These are phyloP conservation scores for Callipepla californica DNA, from an alignment of 2,113 vertebrate species.

Conservation along the genomic window DNA sequence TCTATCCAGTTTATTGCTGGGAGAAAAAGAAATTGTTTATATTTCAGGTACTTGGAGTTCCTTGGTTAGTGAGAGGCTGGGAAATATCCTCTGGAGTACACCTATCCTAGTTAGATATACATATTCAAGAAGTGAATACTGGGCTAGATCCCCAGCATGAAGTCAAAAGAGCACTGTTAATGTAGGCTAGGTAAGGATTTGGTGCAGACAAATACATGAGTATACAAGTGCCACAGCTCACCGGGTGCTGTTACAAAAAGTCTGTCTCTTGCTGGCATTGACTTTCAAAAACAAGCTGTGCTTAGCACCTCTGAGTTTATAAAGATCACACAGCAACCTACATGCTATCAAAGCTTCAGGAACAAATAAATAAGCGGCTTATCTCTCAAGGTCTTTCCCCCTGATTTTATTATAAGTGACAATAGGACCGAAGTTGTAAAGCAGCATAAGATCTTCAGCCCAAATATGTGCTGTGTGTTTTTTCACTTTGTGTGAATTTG, in stretches of 20 bases:
- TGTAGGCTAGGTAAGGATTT: constrained; percentile 57
- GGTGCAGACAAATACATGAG: constrained; percentile 16
- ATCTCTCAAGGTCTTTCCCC: constrained; percentile 73
- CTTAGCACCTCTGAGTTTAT: constrained; percentile 73
- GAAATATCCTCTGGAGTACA: not conserved
- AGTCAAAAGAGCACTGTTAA: constrained; percentile 32
- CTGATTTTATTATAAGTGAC: constrained; percentile 71
- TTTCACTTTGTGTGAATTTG: constrained; percentile 47
- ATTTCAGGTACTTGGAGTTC: not conserved
- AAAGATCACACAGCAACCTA: constrained; percentile 71
- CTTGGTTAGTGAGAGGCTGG: not conserved
- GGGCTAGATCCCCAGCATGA: constrained; percentile 38
- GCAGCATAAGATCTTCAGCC: constrained; percentile 40
- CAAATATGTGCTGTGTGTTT: constrained; percentile 42
- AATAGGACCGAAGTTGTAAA: constrained; percentile 63
- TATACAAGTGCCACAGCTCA: constrained; percentile 45
- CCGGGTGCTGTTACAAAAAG: constrained; percentile 56
- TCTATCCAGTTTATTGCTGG: not conserved
- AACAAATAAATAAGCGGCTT: constrained; percentile 75
- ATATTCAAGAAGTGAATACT: constrained; percentile 31
- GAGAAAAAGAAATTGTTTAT: not conserved
- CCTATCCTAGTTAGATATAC: constrained; percentile 11
- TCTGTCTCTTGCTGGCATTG: constrained; percentile 67
- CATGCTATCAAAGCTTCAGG: constrained; percentile 69
- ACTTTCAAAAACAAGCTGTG: constrained; percentile 74